Evolutionary conservation across 2,113 vertebrate genomes (phyloP), one percentile per base, ranked within the genome.

Genomic region (Caracal caracal): DNA sequence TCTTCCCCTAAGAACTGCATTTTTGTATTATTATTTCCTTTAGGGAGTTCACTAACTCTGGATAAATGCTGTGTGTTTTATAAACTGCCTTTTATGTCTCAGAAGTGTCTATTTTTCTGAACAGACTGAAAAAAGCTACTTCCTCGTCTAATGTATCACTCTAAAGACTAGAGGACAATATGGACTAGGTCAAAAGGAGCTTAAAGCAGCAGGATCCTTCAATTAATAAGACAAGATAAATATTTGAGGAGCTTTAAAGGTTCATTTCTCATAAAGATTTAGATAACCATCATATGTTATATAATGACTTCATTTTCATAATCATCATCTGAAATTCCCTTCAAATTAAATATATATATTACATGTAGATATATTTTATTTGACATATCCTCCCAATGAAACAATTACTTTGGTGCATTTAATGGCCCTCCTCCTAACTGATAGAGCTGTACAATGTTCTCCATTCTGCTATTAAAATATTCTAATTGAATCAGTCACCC

Each of bases 401-500:
- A 98, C 95, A 98, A 98, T 99, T 98, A 98, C 98, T 98, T 98
- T 97, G 92, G 93, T 94, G 88, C 90, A 98, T 98, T 98, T 98
- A 98, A 98, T 98, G 97, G 96, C 95, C 94, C 95, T 98, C 97
- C 95, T 95, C 91, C 89, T 94, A 97, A 97, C 96, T 98, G 97
- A 98, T 96, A 98, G 97, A 98, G 92, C 98, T 98, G 71, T 98
- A 96, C 97, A 97, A 97, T 97, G 96, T 97, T 98, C 80, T 49
- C 96, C 56, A 96, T 98, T 97, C 96, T 98, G 97, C 98, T 98
- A 98, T 98, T 99, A 99, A 98, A 98, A 98, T 99, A 99, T 98
- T 98, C 98, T 99, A 99, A 99, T 99, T 99, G 98, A 99, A 98
- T 99, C 98, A 99, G 98, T 98, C 98, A 98, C 98, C 96, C 97